A percentile compares a stretch with the other conserved stretches of the same genome.
phyloP scores from a whole-genome alignment of 2,113 vertebrate genomes.

The Macquaria ambigua region DNA sequence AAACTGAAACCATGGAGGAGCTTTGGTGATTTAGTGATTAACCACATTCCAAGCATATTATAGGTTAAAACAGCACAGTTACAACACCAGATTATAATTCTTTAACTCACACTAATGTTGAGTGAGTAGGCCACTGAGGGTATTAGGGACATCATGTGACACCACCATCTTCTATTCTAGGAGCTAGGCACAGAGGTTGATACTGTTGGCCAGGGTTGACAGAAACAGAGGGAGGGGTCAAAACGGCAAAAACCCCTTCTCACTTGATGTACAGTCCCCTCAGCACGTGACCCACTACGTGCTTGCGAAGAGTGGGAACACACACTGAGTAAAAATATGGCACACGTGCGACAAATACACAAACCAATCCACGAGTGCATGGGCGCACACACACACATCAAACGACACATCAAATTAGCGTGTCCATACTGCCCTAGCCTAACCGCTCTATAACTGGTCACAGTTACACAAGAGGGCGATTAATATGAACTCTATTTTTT shows the following conservation, averaged over 20 bases:
- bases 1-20: background rate
- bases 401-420: slow-evolving; percentile 70
- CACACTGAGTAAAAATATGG: slow-evolving; percentile 31
- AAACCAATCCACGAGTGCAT: background rate
- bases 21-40: slow-evolving; percentile 46
- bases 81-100: slow-evolving; percentile 40
- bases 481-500: slow-evolving; percentile 74
- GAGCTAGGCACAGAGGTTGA: slow-evolving; percentile 47
- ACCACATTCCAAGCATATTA: slow-evolving; percentile 56
- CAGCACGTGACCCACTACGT: slow-evolving; percentile 46
- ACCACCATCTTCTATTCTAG: slow-evolving; percentile 40
- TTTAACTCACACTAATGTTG: slow-evolving; percentile 46
- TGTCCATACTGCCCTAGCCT: slow-evolving; percentile 65
- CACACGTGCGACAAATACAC: slow-evolving; percentile 38
- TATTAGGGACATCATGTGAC: slow-evolving; percentile 69
- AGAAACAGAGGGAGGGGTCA: slow-evolving; percentile 35
- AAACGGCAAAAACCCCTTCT: slow-evolving; percentile 9
- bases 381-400: slow-evolving; percentile 47
- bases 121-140: slow-evolving; percentile 29
- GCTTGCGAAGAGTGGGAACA: slow-evolving; percentile 31
- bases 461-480: slow-evolving; percentile 80
- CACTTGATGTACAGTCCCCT: slow-evolving; percentile 40
- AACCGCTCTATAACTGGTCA: slow-evolving; percentile 73
- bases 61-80: slow-evolving; percentile 34
- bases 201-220: slow-evolving; percentile 39